A percentile compares a stretch with the other conserved stretches of the same genome.
Evolutionary conservation across 2,113 vertebrate genomes (phyloP).

Genomic region (Sebastes schlegelii): DNA sequence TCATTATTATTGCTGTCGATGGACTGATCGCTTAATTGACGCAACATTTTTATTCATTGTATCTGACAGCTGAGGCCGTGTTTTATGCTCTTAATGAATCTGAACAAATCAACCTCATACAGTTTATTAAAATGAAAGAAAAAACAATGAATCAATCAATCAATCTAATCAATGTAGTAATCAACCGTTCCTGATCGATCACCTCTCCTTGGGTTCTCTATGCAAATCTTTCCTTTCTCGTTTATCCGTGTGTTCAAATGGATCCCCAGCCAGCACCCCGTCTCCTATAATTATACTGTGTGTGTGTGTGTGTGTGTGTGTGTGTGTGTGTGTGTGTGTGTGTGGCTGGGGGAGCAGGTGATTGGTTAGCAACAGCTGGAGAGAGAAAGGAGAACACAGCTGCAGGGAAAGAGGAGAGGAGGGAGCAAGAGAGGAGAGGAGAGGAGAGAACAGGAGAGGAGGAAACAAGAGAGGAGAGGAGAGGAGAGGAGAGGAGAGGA

Average conservation of each 20-base stretch:
- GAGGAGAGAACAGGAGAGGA: neutral
- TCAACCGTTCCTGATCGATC: slow-evolving; percentile 21
- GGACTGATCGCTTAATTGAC: neutral
- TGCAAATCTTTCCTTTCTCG: slow-evolving; percentile 19
- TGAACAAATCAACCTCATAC: neutral
- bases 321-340: slow-evolving; percentile 41
- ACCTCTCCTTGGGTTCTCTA: slow-evolving; percentile 4
- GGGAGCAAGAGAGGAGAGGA: neutral
- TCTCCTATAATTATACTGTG: slow-evolving; percentile 54
- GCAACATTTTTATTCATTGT: neutral
- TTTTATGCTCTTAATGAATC: neutral
- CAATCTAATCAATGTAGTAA: neutral
- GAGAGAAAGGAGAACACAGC: slow-evolving; percentile 68
- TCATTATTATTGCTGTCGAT: neutral
- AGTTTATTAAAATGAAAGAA: neutral
- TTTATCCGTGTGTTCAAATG: slow-evolving; percentile 55
- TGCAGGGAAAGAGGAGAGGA: slow-evolving; percentile 44
- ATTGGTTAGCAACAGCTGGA: slow-evolving; percentile 75
- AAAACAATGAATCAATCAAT: neutral
- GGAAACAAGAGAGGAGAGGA: neutral
- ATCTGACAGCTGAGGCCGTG: neutral
- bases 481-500: neutral
- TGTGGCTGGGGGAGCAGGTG: slow-evolving; percentile 56
- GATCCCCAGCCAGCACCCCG: slow-evolving; percentile 30
- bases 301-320: slow-evolving; percentile 33